Base-by-base conservation (phyloP, 2,888 invertebrate genomes). In the Chesias legatella region DNA sequence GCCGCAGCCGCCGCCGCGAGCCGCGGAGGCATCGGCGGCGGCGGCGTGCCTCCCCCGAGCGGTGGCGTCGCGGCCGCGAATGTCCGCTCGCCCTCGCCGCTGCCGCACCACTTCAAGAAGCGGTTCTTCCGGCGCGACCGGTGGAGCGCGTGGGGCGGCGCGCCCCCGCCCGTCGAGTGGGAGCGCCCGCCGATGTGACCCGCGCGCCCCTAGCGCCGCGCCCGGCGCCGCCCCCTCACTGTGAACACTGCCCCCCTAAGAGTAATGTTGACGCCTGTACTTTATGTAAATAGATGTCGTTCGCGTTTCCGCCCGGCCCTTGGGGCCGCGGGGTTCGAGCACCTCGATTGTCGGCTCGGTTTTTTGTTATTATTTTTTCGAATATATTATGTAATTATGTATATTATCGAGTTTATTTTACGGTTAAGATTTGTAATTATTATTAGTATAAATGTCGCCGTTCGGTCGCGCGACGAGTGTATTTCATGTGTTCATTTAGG, bases 81-180 rank as follows among this genome's bases (percentile, higher is more conserved):
- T 89, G 27, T 76, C 43, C 74, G 83, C 21, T 78, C 84, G 58
- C 74, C 80, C 40, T 67, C 77, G 40, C 74, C 81, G 58, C 72
- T 73, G 51, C 72, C 79, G 65, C 77, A 83, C 55, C 94, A 94
- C 80, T 95, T 94, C 79, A 95, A 95, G 82, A 95, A 95, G 88
- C 94, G 95, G 67, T 94, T 93, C 82, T 94, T 94, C 81, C 93
- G 94, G 57, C 89, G 91, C 67, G 94, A 90, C 84, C 92, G 88
- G 72, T 93, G 93, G 92, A 90, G 86, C 79, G 83, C 83, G 51
- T 88, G 88, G 79, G 67, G 68, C 63, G 77, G 67, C 61, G 76
- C 80, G 67, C 74, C 90, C 53, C 79, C 82, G 82, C 62, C 90
- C 11, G 58, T 68, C 24, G 86, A 85, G 63, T 88, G 88, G 85